Percentiles rank a stretch among this genome's conserved stretches.
phyloP scores from a whole-genome alignment of 2,888 invertebrate species.

The Kuschelorhynchus macadamiae region DNA sequence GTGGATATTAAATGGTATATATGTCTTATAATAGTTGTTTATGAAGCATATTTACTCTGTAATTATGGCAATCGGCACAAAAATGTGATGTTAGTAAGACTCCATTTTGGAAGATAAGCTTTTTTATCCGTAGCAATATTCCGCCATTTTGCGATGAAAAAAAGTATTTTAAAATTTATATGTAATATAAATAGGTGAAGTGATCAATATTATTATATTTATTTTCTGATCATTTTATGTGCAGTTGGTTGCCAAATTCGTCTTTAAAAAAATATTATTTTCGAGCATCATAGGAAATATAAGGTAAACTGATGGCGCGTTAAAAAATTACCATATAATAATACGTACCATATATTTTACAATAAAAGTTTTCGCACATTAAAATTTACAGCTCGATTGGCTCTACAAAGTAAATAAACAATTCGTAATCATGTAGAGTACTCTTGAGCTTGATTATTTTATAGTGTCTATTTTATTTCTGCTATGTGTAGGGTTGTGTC shows the following conservation, averaged over 20 bases:
- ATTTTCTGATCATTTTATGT: too few species aligned
- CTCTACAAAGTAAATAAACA: not conserved
- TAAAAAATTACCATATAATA: slow-evolving; percentile 3
- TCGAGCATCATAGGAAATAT: slow-evolving; percentile 1
- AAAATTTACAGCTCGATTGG: not conserved
- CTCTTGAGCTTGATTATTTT: not conserved
- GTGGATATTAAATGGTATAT: too few species aligned
- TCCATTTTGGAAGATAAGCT: too few species aligned
- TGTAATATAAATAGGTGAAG: too few species aligned
- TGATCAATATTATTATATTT: too few species aligned
- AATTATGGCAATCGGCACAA: too few species aligned
- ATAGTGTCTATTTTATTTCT: not conserved
- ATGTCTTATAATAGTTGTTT: too few species aligned
- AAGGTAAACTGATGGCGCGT: slow-evolving; percentile 1
- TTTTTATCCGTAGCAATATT: too few species aligned
- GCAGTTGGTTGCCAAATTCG: not conserved
- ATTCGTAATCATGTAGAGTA: slow-evolving; percentile 1
- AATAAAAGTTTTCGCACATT: not conserved
- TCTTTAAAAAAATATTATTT: not conserved
- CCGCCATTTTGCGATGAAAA: too few species aligned
- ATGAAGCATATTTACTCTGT: too few species aligned
- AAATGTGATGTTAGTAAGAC: too few species aligned
- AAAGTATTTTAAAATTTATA: too few species aligned
- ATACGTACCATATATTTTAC: not conserved
- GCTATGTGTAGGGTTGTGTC: not conserved